A percentile compares a stretch with the other conserved stretches of the same genome.
Evolutionary conservation across 1,140 invertebrate species (phyloP).

Genomic region (Samia ricini): DNA sequence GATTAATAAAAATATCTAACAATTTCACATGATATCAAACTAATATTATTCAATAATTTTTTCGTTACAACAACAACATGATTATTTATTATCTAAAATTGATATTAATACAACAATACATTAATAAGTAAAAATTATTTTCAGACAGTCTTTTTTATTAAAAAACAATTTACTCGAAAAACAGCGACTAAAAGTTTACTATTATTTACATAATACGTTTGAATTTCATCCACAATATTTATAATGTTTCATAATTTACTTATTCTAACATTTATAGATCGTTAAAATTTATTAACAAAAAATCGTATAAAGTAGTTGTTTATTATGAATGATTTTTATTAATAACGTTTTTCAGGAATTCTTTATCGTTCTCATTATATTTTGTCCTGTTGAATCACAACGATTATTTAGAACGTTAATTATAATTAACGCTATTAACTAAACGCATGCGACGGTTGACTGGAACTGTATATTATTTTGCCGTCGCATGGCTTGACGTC

Average conservation of each 20-base stretch:
- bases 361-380: neutral
- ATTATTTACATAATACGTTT: no score
- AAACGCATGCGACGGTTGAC: conserved; percentile 65
- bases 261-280: neutral
- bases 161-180: conserved; percentile 30
- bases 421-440: conserved; percentile 26
- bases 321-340: neutral
- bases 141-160: conserved; percentile 39
- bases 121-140: conserved; percentile 14
- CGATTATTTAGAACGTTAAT: neutral
- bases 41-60: conserved; percentile 1
- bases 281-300: neutral
- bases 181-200: conserved; percentile 13
- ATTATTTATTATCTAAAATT: conserved; percentile 4
- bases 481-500: conserved; percentile 63
- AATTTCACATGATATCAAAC: neutral
- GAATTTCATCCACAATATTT: conserved; percentile 6
- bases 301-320: no score
- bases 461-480: conserved; percentile 60
- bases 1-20: neutral
- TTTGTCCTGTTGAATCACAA: neutral
- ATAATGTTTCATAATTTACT: neutral
- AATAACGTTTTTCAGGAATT: neutral
- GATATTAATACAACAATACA: neutral
- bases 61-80: conserved; percentile 12